Evolutionary conservation across 2,888 invertebrate species (phyloP), one percentile per base, ranked within the genome.

Genomic region (Andrena dorsata): DNA sequence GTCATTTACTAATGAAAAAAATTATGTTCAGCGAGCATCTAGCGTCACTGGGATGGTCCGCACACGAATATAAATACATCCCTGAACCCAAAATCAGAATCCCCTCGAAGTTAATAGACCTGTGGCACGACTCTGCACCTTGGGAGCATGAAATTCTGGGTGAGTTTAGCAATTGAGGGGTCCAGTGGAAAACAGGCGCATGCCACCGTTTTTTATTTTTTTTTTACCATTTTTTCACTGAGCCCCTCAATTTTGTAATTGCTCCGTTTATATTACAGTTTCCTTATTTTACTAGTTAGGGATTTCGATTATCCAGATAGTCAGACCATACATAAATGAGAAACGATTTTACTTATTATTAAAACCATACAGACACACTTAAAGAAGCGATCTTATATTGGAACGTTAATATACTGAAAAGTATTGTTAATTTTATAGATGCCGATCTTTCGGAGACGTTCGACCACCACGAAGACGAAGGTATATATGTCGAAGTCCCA

Each of bases 31-130:
- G 91, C 13, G 85, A 89, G 20, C 68, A 85, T 70, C 47, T 91
- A 23, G 72, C 78, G 26, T 73, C 85, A 6, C 58, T 86, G 16
- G 91, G 90, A 26, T 91, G 91, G 91, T 68, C 76, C 6, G 81
- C 87, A 16, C 70, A 86, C 6, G 85, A 87, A 41, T 90, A 83
- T 72, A 84, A 88, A n/a, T 64, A 85, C 51, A 56, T 83, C 16
- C 88, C 91, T 1, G 85, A 91, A 28, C 80, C 90, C 0, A 84
- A 82, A 69, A 51, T 90, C 28, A 83, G 79, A 68, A 63, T 84
- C 26, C 63, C 77, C 0, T 64, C 84, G n/a, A 47, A 70, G 7
- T 32, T 77, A 10, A 58, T 61, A 0, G 80, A 83, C 4, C 2
- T 73, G 1, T 90, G 87, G 88, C 70, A 86, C n/a, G 63, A 80